Base-by-base conservation (phyloP, 2,888 invertebrate species). In the Hesperia comma region DNA sequence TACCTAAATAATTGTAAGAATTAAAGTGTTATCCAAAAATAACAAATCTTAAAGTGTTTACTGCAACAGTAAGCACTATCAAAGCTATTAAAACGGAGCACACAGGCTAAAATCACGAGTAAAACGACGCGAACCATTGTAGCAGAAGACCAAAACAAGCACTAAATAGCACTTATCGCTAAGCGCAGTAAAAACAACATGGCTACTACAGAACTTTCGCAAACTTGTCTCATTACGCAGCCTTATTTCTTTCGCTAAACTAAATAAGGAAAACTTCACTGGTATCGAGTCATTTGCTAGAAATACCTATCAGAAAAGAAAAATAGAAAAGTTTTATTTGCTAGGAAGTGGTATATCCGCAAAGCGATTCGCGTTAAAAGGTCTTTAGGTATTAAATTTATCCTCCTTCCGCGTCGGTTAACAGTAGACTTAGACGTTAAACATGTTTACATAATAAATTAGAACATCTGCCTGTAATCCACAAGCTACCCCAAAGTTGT, bases 141-240 rank as follows among this genome's bases (percentile, higher is more conserved):
- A 63, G 40, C 51, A 57, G 40, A 41, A 64, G 58, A 64, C 64
- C 64, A 64, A 58, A 64, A 64, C 58, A 58, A 58, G 58, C 46
- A 58, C 64, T 64, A 64, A 64, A 64, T 58, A 64, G 68, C 71
- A 81, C 88, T 80, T 76, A 90, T 89, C 77, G 88, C 88, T 74
- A 90, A 82, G 72, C 89, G 87, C 68, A 90, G 79, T 75, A 91
- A 77, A 68, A 91, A 85, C 74, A 91, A 79, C 69, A 89, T 87
- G 43, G 87, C 89, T 17, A 88, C 85, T 37, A 86, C 87, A 21
- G 87, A 90, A 79, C 89, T 88, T 78, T 88, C 84, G 68, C 88
- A 88, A 67, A 91, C 89, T 84, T 90, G 88, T 72, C 88, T 89
- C 90, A 92, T 91, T 80, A 88, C 88, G 77, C 87, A 82, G 69